Base-by-base conservation (phyloP, 2,113 vertebrate genomes). In the Tupaia tana region DNA sequence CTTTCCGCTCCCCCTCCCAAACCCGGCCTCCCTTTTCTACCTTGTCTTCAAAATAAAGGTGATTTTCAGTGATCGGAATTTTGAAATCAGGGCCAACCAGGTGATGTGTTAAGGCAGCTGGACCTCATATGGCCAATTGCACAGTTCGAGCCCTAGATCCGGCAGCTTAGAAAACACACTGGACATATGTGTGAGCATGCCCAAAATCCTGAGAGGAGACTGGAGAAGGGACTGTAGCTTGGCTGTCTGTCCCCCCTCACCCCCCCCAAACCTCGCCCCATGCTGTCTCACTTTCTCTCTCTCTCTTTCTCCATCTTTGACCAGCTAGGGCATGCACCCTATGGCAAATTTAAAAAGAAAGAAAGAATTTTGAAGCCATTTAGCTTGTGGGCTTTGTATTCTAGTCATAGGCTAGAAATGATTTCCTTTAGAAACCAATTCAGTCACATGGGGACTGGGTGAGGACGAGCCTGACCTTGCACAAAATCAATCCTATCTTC, bases 381-480 rank as follows among this genome's bases (percentile, higher is more conserved):
- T 20, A 34, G 31, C 56, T 59, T 59, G 11, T 18, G 29, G 67
- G 43, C 34, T 66, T 52, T 63, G 82, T 67, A 80, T 80, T 89
- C 75, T 59, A 74, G 31, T 58, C 66, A 94, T 61, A 80, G 52
- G 59, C 64, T 56, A 70, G 61, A 71, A 89, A 43, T 54, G 15
- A 54, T 67, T 94, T 89, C 64, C 77, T 74, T 86, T 88, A 27
- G 77, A 63, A 95, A 79, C 15, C 11, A 18, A 77, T 70, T 75
- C 52, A 24, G 4, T 27, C 13, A 1, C 20, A 16, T 3, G 52
- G 52, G 10, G 14, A 78, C 1, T 29, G 20, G 18, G 59, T 63
- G 18, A 90, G n/a, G 66, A 86, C 4, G 64, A 78, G 22, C 29
- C 29, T 81, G 84, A 59, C 59, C 34, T 75, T 13, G 34, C 54